phyloP scores from a whole-genome alignment of 2,113 vertebrate genomes.

The Burhinus oedicnemus region DNA sequence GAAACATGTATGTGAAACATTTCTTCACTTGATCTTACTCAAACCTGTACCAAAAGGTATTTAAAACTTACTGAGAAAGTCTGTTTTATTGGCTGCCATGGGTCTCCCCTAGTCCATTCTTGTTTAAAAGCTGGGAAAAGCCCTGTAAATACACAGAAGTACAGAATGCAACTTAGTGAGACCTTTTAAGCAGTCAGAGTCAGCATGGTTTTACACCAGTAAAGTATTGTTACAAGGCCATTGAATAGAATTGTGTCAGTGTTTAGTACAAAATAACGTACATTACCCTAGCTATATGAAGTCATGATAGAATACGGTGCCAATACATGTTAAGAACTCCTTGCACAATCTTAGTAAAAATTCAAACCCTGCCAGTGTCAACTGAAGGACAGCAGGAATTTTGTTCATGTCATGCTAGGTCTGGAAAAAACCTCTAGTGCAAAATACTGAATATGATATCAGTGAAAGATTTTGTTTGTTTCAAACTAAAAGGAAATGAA shows the following conservation, averaged over 20 bases:
- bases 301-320: not conserved
- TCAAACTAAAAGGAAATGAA: slow-evolving; percentile 1
- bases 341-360: not conserved
- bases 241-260: slow-evolving; percentile 5
- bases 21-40: not conserved
- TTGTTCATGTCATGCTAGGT: not conserved
- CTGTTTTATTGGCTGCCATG: not conserved
- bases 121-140: not conserved
- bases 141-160: not conserved
- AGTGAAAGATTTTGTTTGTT: slow-evolving; percentile 15
- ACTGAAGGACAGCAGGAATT: slow-evolving; percentile 1
- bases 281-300: slow-evolving; percentile 20
- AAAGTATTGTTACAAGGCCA: slow-evolving; percentile 4
- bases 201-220: not conserved
- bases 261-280: slow-evolving; percentile 43
- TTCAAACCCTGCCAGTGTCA: slow-evolving; percentile 12
- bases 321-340: not conserved
- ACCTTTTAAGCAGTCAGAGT: not conserved
- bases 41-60: not conserved
- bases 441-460: not conserved
- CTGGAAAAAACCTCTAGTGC: not conserved
- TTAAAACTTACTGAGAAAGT: not conserved
- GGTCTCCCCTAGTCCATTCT: not conserved
- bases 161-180: not conserved
- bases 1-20: not conserved